Percentiles rank a stretch among this genome's conserved stretches.
These are phyloP conservation scores for Psettodes erumei DNA, from an alignment of 2,113 vertebrate species.

Conservation along the genomic window DNA sequence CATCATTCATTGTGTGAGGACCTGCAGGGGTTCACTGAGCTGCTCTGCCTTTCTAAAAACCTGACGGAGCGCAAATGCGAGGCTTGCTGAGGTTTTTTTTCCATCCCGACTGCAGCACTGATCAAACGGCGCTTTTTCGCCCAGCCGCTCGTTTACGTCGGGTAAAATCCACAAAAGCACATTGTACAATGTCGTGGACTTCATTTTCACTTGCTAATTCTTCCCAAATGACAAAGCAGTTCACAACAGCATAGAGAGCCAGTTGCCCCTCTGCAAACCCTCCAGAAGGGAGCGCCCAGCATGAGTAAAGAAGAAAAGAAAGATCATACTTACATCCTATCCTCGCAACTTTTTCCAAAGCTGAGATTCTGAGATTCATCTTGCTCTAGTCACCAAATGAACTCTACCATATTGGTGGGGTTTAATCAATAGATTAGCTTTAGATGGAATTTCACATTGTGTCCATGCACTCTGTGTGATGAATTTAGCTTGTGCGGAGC, in stretches of 20 bases:
- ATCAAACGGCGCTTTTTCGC: neutral
- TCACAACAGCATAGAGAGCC: conserved; percentile 59
- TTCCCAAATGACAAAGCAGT: neutral
- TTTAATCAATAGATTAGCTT: conserved; percentile 99
- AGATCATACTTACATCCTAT: conserved; percentile 99
- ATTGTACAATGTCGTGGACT: neutral
- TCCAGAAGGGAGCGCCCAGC: conserved; percentile 97
- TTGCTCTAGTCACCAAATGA: conserved; percentile 99
- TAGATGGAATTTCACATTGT: conserved; percentile 95
- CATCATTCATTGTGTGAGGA: conserved; percentile 84
- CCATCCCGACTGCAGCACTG: neutral
- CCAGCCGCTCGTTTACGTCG: neutral
- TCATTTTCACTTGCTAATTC: neutral
- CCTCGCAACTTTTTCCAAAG: conserved; percentile 98
- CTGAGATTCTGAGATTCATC: conserved; percentile 95
- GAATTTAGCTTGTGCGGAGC: conserved; percentile 67
- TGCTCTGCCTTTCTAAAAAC: conserved; percentile 50
- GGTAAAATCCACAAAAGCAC: too few relatives aligned
- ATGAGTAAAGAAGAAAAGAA: conserved; percentile 94
- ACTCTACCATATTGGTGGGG: conserved; percentile 99
- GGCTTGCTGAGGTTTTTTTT: neutral
- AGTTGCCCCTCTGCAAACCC: conserved; percentile 97
- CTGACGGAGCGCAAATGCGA: neutral
- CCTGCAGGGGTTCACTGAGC: conserved; percentile 96
- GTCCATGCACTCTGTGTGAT: conserved; percentile 97